Percentiles rank a stretch among this genome's conserved stretches.
Conservation (phyloP, 2,888 invertebrate species). For the Hanleya hanleyi region DNA sequence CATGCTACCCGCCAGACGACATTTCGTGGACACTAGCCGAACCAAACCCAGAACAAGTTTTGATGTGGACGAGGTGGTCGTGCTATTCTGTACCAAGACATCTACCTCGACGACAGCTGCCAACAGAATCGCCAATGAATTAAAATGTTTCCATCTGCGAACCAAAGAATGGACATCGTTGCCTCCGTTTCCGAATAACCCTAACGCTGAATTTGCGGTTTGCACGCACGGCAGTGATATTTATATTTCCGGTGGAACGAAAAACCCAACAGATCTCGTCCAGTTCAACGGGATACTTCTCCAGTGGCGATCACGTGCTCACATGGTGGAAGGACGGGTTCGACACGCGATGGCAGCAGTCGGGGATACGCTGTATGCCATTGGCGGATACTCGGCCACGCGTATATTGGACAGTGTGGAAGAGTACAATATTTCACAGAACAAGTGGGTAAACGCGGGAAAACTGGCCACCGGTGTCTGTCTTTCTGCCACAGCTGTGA, state of each 20-base stretch:
- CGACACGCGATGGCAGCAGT: conserved; percentile 61
- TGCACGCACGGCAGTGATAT: conserved; percentile 61
- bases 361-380: conserved; percentile 54
- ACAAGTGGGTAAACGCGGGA: conserved; percentile 48
- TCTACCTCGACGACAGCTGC: conserved; percentile 30
- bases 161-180: conserved; percentile 58
- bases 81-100: conserved; percentile 54
- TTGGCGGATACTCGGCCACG: conserved; percentile 57
- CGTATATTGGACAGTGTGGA: conserved; percentile 58
- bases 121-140: conserved; percentile 29
- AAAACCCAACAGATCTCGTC: conserved; percentile 51
- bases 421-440: conserved; percentile 52
- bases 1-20: conserved; percentile 48
- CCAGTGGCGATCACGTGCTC: conserved; percentile 57
- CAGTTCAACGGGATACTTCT: conserved; percentile 56
- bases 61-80: conserved; percentile 50
- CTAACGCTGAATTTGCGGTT: conserved; percentile 61
- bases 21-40: conserved; percentile 43
- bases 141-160: conserved; percentile 56
- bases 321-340: conserved; percentile 53
- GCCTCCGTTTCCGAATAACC: conserved; percentile 56
- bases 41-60: conserved; percentile 46
- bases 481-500: conserved; percentile 58
- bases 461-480: conserved; percentile 55
- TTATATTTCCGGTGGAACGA: conserved; percentile 58